A percentile compares a stretch with the other conserved stretches of the same genome.
Conservation (phyloP, 2,888 invertebrate species). For the Antheraea yamamai region DNA sequence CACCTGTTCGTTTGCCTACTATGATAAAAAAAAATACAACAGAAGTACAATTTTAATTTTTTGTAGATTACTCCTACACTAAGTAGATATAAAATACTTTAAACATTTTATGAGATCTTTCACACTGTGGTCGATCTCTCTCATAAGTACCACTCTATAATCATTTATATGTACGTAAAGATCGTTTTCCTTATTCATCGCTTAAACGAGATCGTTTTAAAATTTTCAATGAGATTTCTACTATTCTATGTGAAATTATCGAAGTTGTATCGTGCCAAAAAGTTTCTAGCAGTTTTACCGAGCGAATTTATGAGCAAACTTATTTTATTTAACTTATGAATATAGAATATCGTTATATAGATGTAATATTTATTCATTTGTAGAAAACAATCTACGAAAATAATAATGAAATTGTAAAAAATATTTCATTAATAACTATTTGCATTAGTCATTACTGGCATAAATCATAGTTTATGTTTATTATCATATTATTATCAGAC, state of each 20-base stretch:
- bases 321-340: background rate
- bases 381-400: too few relatives aligned
- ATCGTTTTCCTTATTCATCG: background rate
- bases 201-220: constrained; percentile 1
- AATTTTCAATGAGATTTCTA: constrained; percentile 13
- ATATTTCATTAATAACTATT: too few relatives aligned
- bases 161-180: background rate
- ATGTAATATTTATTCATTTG: too few relatives aligned
- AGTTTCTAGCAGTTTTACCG: constrained; percentile 1
- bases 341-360: too few relatives aligned
- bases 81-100: background rate
- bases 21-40: too few relatives aligned
- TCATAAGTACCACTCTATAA: background rate
- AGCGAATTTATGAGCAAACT: background rate
- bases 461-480: too few relatives aligned
- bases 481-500: too few relatives aligned
- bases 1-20: too few relatives aligned
- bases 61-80: too few relatives aligned
- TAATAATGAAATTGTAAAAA: too few relatives aligned
- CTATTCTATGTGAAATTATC: background rate
- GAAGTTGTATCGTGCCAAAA: background rate
- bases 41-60: too few relatives aligned
- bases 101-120: background rate
- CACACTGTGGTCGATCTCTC: constrained; percentile 4
- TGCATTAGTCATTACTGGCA: too few relatives aligned